Base-by-base conservation (phyloP, 2,797 vertebrate species). In the Pangasius sanitwongsei region DNA sequence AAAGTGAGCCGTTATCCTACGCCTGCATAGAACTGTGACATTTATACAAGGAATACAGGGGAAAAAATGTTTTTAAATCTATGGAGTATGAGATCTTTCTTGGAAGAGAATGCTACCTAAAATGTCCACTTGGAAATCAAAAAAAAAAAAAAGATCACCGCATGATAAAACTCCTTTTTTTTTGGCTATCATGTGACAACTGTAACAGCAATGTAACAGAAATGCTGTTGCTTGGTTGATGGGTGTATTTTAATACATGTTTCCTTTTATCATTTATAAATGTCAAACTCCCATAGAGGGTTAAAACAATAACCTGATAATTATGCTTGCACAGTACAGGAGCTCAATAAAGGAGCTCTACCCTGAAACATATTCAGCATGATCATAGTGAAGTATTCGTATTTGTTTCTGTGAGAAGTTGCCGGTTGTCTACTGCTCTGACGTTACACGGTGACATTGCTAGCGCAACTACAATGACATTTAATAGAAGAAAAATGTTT, bases 1-100 rank as follows among this genome's bases (percentile, higher is more conserved):
- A 85, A 85, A 63, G 57, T 77, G 67, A 87, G 83, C 75, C 72
- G 75, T 75, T 83, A 82, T 81, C 31, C 75, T 69, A 87, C 77
- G 48, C 34, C 77, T 82, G 63, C 72, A 80, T 20, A 48, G 86
- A 48, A 34, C 57, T 65, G 70, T 31, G 83, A 85, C 83, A 85
- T 69, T 70, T 85, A 48, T 86, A 86, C 69, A 44, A 28, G 69
- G 84, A 50, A 69, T 20, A 31, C 28, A 53, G 28, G 63, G 44
- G 44, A 0, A 7, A 44, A 7, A 44, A 44, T 25, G 12, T 59
- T 41, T 61, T 28, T 28, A 25, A 25, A 31, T 83, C 82, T 13
- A 59, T 6, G 20, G 81, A 28, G 57, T 48, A 65, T n/a, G 23
- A 82, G 63, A 83, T 44, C 57, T 8, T 28, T 44, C 25, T 9